Evolutionary conservation across 35 echinoderm and acorn worm species (phyloP), one percentile per base, ranked within the genome.

Genomic region (Strongylocentrotus purpuratus): DNA sequence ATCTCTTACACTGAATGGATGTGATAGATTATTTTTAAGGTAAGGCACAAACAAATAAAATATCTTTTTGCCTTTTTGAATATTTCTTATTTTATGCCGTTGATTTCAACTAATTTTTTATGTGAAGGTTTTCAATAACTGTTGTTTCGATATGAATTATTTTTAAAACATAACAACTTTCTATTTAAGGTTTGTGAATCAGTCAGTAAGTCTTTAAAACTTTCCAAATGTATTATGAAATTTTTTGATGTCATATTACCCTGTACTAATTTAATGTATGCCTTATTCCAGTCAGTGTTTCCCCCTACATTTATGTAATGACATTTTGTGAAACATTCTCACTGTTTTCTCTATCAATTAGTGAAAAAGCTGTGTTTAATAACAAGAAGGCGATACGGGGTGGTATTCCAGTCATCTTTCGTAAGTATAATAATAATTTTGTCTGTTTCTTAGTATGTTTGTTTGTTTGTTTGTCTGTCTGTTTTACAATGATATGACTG

Each of bases 301-400:
- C 17, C 70, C 15, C 70, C 70, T 31, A 20, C 17, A n/a, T n/a
- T n/a, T n/a, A n/a, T n/a, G n/a, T n/a, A 20, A 17, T 31, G 31
- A 31, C 70, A 17, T 31, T 20, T 85, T 85, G 0, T 85, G 17
- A 85, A n/a, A n/a, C n/a, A n/a, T n/a, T n/a, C n/a, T n/a, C 28
- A 13, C 32, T 89, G 32, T 89, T 33, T 11, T 89, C 33, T 78
- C 3, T 28, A 28, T 2, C 8, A 33, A 96, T 32, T 95, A 99
- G 98, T 87, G 97, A 99, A 92, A 86, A 99, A 33, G 94, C 98
- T 41, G 46, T 99, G 15, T 99, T 96, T 95, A 86, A 99, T 85
- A 97, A 99, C 94, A 99, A 99, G 94, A 99, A 99, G 95, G 98
- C 98, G 18, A 99, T 99, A 92, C 32, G 98, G 94, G 98, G 98